phyloP scores from a whole-genome alignment of 2,888 invertebrate genomes.

The Gastracanthus pulcherrimus region DNA sequence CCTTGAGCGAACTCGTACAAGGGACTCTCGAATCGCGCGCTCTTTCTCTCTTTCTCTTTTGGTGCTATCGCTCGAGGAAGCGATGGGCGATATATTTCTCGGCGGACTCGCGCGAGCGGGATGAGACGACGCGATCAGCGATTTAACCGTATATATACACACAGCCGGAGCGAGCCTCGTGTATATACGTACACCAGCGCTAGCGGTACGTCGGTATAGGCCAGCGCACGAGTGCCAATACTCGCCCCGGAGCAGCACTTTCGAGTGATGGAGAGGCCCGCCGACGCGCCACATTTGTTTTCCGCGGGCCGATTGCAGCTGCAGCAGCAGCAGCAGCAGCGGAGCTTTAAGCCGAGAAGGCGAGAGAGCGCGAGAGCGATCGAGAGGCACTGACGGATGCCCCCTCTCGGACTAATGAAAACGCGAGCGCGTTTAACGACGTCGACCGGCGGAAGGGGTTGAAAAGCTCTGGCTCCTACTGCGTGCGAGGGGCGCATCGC shows the following conservation, averaged over 20 bases:
- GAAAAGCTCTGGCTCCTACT: no score
- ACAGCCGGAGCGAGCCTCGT: background rate
- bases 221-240: background rate
- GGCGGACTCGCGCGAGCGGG: background rate
- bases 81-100: background rate
- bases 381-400: conserved; percentile 54
- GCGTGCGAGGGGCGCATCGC: no score
- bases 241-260: conserved; percentile 56
- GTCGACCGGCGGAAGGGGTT: background rate
- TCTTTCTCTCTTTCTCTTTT: background rate
- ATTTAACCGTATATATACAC: background rate
- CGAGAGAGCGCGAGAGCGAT: conserved; percentile 45
- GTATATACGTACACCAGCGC: background rate
- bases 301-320: conserved; percentile 52
- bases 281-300: conserved; percentile 68
- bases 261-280: conserved; percentile 65
- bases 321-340: background rate
- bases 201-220: background rate
- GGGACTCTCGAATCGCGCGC: background rate
- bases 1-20: background rate
- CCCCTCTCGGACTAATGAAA: conserved; percentile 56
- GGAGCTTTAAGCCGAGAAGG: background rate
- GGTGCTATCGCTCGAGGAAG: background rate
- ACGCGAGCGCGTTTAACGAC: conserved; percentile 25
- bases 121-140: conserved; percentile 2